Percentiles rank a stretch among this genome's conserved stretches.
These are phyloP conservation scores for Apodemus speciosus DNA, from an alignment of 2,113 vertebrate species.

Conservation along the genomic window DNA sequence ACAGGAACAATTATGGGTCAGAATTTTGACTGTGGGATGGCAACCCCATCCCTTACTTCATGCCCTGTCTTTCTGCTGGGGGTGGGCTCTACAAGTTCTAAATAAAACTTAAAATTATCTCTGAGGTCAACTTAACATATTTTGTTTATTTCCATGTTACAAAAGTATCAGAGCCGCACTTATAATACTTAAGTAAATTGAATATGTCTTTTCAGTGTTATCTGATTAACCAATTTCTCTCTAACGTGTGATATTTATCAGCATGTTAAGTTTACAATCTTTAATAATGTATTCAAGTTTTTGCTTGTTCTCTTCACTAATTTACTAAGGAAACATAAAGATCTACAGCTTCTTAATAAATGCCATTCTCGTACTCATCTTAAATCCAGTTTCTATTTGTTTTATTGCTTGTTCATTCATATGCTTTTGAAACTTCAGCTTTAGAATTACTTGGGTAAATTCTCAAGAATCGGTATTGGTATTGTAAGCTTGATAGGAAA, in stretches of 20 bases:
- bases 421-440: background rate
- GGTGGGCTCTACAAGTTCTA: background rate
- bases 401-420: background rate
- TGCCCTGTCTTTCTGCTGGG: too few species aligned
- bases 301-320: background rate
- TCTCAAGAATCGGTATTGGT: background rate
- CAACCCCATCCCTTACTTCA: too few species aligned
- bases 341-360: background rate
- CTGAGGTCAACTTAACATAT: background rate
- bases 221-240: background rate
- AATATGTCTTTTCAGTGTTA: background rate
- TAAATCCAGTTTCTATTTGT: background rate
- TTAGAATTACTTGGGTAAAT: constrained; percentile 8
- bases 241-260: background rate
- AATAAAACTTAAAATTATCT: background rate
- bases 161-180: background rate
- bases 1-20: too few species aligned
- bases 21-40: too few species aligned
- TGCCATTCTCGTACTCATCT: background rate
- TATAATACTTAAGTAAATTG: background rate
- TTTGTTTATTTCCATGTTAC: constrained; percentile 11
- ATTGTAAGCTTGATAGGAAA: background rate
- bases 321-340: background rate
- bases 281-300: background rate
- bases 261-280: background rate